Base-by-base conservation (phyloP, 35 echinoderm and acorn worm species). In the Apostichopus parvimensis region DNA sequence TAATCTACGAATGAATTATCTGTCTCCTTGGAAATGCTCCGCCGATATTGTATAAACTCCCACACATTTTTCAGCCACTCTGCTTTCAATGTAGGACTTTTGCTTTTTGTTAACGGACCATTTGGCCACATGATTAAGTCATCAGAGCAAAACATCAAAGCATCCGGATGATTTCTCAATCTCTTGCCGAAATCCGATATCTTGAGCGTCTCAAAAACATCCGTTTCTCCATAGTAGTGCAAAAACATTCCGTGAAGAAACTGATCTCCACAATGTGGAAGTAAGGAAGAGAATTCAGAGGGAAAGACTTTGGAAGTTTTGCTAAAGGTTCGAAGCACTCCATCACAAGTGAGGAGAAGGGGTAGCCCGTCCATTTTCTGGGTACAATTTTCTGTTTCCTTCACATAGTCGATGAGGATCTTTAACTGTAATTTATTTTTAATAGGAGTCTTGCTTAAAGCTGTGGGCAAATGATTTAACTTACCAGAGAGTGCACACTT, bases 261-360 rank as follows among this genome's bases (percentile, higher is more conserved):
- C 65, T 85, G 77, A 83, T 82, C 12, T 53, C 9, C 25, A 53
- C 70, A 92, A 53, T 88, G 54, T 88, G 71, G 77, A 56, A 95
- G 87, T 59, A 95, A 59, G 25, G 8, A 15, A 60, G 21, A 53
- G 11, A 56, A 78, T 8, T 10, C 4, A 11, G 91, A 90, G 6
- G 9, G 21, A 73, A 95, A 95, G 4, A 90, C 87, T 8, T 53
- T 87, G 1, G 77, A 24, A 25, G 7, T 15, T 20, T 26, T 57
- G 56, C 57, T 82, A 6, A 95, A 95, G 24, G 6, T 66, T 72
- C 86, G 7, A 9, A 95, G 60, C 1, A 21, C n/a, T 1, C 8
- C 53, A 90, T 95, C 94, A 86, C 85, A 54, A 4, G 94, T 95
- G 0, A 95, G 72, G 0, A 95, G 91, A 53, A 95, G 22, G 28